Base-by-base conservation (phyloP, 2,797 vertebrate species). In the Chaetodon trifasciatus region DNA sequence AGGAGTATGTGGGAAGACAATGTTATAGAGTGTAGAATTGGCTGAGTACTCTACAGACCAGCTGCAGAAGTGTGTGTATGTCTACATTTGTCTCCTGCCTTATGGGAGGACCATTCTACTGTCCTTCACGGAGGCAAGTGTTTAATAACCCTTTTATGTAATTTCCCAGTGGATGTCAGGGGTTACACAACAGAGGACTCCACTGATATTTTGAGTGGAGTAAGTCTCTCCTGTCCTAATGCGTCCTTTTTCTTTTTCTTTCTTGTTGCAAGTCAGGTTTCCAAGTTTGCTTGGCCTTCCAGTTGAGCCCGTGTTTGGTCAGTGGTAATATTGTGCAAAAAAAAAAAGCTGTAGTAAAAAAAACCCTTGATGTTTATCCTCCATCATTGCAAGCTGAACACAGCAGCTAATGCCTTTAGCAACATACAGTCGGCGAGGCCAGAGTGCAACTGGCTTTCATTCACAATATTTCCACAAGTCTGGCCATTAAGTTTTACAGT, bases 71-170 rank as follows among this genome's bases (percentile, higher is more conserved):
- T 9, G 46, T 57, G 35, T 9, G 46, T 57, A 24, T 35, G 63
- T 60, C 2, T 47, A 23, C 53, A 37, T 50, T 50, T 66, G 52
- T 60, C 35, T 68, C 23, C 28, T 47, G 13, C 10, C 56, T 57
- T 49, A 17, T 21, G 40, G 15, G 57, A 46, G 2, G 39, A 69
- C 24, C 47, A 39, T 37, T 74, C 13, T 65, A 52, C 23, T 70
- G 53, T 78, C 65, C 76, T 63, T 77, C 71, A 66, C 52, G 28
- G 28, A 39, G 23, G 3, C 2, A 4, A 42, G 19, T 53, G 47
- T 80, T 86, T 83, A 55, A 83, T 71, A 72, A 65, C 13, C 56
- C 47, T 66, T 75, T 77, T 46, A 73, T 15, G 52, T 63, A 63
- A 70, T 62, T 10, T 66, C 69, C 47, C 58, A 62, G 28, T 56